Evolutionary conservation across 2,888 invertebrate species (phyloP).

Genomic region (Hemaris fuciformis): DNA sequence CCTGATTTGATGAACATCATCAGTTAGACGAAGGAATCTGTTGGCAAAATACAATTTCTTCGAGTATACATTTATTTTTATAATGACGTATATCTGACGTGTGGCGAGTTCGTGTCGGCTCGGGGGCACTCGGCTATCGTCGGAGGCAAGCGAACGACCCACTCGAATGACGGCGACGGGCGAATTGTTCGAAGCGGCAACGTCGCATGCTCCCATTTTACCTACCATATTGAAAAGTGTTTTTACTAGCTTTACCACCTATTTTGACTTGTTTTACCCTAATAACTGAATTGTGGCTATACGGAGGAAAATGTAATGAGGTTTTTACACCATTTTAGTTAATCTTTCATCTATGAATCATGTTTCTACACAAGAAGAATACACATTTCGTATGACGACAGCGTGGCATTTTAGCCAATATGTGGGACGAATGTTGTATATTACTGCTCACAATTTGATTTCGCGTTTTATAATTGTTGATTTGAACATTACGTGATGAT

Average conservation of each 20-base stretch:
- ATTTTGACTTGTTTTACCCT: not conserved
- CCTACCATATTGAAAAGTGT: slow-evolving; percentile 19
- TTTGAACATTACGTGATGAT: not conserved
- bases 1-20: too few species aligned
- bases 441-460: not conserved
- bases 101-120: slow-evolving; percentile 4
- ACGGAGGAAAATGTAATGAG: not conserved
- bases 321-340: not conserved
- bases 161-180: slow-evolving; percentile 30
- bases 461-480: not conserved
- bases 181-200: slow-evolving; percentile 64
- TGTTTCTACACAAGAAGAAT: not conserved
- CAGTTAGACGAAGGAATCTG: not conserved
- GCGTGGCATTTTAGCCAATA: not conserved
- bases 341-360: not conserved
- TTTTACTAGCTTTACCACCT: slow-evolving; percentile 3
- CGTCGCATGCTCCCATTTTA: slow-evolving; percentile 52
- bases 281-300: not conserved
- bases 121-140: slow-evolving; percentile 36
- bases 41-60: not conserved
- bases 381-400: not conserved
- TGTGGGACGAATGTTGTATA: not conserved
- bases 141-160: slow-evolving; percentile 49
- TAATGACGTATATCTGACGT: slow-evolving; percentile 49
- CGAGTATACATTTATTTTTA: slow-evolving; percentile 31